Evolutionary conservation across 2,888 invertebrate genomes (phyloP).

Genomic region (Tyria jacobaeae): DNA sequence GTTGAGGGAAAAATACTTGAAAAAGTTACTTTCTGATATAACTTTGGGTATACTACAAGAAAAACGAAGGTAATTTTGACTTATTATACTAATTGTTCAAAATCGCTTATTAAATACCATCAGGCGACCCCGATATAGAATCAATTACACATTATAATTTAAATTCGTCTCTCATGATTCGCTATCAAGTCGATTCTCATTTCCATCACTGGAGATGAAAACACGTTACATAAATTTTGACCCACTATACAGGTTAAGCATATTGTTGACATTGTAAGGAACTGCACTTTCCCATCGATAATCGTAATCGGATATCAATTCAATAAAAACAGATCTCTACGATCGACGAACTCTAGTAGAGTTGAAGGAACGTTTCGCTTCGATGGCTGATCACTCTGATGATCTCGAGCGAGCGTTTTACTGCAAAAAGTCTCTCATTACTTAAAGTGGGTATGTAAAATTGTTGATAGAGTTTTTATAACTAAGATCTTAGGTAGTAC

Average conservation of each 20-base stretch:
- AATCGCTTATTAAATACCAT: not conserved
- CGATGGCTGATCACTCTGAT: conserved; percentile 64
- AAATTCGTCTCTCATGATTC: not conserved
- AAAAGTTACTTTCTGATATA: no score
- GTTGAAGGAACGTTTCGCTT: conserved; percentile 83
- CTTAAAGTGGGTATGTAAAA: conserved; percentile 14
- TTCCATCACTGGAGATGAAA: conserved; percentile 3
- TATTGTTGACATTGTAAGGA: conserved; percentile 36
- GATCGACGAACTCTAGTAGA: conserved; percentile 73
- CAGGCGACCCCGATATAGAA: not conserved
- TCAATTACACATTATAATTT: not conserved
- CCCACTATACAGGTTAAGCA: conserved; percentile 18
- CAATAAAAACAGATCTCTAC: conserved; percentile 73
- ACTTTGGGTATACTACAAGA: no score
- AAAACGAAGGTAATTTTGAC: not conserved
- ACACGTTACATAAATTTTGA: conserved; percentile 35
- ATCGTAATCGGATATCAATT: conserved; percentile 65
- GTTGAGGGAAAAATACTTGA: no score
- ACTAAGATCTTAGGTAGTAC: no score
- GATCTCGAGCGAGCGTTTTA: conserved; percentile 37
- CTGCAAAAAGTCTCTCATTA: conserved; percentile 42
- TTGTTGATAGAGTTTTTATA: no score
- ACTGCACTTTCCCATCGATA: conserved; percentile 72
- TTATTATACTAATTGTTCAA: not conserved
- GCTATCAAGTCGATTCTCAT: not conserved